Conservation (phyloP, 2,113 vertebrate species). For the Panthera uncia region DNA sequence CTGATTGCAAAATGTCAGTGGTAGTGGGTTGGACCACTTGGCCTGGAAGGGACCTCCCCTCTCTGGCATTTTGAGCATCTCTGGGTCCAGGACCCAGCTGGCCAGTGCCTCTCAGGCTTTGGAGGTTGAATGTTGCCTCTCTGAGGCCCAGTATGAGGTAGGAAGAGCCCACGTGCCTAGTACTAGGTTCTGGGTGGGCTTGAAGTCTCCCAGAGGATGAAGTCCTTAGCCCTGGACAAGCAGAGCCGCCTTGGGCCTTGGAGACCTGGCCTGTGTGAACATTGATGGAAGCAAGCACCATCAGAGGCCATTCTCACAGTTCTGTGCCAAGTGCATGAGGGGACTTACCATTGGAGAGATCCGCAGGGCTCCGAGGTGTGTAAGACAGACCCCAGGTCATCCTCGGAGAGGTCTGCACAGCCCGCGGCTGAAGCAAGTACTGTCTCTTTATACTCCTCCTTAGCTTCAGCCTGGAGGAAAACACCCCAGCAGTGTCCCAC, state of each 20-base stretch:
- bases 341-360: conserved; percentile 58
- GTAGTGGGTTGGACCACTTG: neutral
- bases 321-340: neutral
- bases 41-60: neutral
- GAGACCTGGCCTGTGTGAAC: neutral
- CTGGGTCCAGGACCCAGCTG: neutral
- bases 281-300: neutral
- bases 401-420: neutral
- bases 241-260: neutral
- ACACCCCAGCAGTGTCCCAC: neutral
- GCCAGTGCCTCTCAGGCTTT: neutral
- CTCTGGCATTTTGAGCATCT: neutral
- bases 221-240: neutral
- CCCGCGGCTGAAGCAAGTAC: neutral
- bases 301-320: neutral
- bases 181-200: neutral
- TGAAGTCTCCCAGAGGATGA: neutral
- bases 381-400: neutral
- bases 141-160: neutral
- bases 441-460: neutral
- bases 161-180: neutral
- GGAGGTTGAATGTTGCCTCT: neutral
- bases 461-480: neutral
- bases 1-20: neutral
- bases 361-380: neutral